Percentiles rank a stretch among this genome's conserved stretches.
phyloP scores from a whole-genome alignment of 1,140 invertebrate genomes.

The Drusus annulatus region DNA sequence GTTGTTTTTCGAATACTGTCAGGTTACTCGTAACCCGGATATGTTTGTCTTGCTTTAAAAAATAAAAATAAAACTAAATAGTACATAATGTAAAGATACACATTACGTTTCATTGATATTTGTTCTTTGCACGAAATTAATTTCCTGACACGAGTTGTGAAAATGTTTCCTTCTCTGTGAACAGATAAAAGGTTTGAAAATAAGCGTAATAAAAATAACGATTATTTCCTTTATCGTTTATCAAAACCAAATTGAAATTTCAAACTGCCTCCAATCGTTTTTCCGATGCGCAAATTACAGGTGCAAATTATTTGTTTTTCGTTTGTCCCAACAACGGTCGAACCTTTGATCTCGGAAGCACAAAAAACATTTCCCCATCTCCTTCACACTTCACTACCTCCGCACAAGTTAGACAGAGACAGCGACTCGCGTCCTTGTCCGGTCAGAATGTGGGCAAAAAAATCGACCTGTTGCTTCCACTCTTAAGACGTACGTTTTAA shows the following conservation, averaged over 20 bases:
- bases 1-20: no score
- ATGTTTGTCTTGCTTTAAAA: no score
- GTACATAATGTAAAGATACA: no score
- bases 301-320: conserved; percentile 35
- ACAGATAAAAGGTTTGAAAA: no score
- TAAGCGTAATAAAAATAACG: no score
- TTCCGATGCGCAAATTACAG: conserved; percentile 35
- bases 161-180: no score
- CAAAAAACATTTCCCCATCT: conserved; percentile 21
- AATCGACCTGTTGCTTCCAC: conserved; percentile 49
- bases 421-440: conserved; percentile 44
- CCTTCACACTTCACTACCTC: not conserved
- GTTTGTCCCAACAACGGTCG: conserved; percentile 30
- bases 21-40: no score
- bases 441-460: conserved; percentile 48
- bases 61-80: no score
- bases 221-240: no score
- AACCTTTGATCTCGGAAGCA: conserved; percentile 40
- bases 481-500: conserved; percentile 6
- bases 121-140: no score
- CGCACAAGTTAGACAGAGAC: not conserved
- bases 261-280: conserved; percentile 11
- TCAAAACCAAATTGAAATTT: conserved; percentile 10
- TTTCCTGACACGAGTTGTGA: no score
- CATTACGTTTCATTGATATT: no score